Percentiles rank a stretch among this genome's conserved stretches.
Conservation (phyloP, 2,888 invertebrate genomes). For the Parthenolecanium corni region DNA sequence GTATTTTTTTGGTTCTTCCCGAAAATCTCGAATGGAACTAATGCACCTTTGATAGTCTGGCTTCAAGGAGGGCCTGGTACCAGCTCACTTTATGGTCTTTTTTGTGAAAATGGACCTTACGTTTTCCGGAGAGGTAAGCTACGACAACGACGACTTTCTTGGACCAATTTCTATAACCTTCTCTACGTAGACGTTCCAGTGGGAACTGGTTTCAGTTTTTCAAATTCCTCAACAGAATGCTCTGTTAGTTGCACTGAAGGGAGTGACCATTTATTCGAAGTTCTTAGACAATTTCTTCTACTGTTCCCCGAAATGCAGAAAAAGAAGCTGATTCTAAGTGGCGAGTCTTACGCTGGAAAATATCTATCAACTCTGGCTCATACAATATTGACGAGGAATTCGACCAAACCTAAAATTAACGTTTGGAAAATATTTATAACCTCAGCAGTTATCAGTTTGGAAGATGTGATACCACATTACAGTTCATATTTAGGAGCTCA, state of each 20-base stretch:
- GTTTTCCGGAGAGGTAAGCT: no score
- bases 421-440: no score
- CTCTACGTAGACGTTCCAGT: constrained; percentile 56
- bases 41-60: constrained; percentile 55
- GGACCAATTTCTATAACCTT: no score
- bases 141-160: no score
- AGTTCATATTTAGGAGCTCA: constrained; percentile 44
- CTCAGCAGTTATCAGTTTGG: constrained; percentile 45
- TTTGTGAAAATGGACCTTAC: constrained; percentile 52
- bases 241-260: no score
- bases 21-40: neutral
- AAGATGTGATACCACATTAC: constrained; percentile 43
- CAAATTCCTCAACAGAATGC: constrained; percentile 44
- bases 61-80: constrained; percentile 50
- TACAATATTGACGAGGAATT: constrained; percentile 44
- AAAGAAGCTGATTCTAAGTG: constrained; percentile 49
- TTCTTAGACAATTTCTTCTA: constrained; percentile 47
- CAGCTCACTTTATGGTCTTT: constrained; percentile 46
- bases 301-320: constrained; percentile 45
- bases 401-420: no score
- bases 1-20: constrained; percentile 5
- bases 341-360: constrained; percentile 52
- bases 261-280: constrained; percentile 45
- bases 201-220: constrained; percentile 54
- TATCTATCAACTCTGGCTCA: constrained; percentile 44